Base-by-base conservation (phyloP, 2,888 invertebrate genomes). In the Lasioglossum morio region DNA sequence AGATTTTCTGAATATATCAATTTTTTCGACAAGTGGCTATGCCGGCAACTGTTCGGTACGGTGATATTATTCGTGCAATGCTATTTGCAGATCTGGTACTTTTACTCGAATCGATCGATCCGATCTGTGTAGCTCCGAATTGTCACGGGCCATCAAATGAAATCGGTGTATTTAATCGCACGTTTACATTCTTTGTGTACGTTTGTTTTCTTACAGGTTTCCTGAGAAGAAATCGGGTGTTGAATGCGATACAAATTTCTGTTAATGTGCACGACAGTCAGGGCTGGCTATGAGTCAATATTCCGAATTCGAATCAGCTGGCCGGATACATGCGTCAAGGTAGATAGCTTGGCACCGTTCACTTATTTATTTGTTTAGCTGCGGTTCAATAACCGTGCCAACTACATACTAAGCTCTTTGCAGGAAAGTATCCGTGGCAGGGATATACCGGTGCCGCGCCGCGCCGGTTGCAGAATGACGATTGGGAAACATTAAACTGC, bases 251-350 rank as follows among this genome's bases (percentile, higher is more conserved):
- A 69, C 48, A 75, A 75, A 76, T 75, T 48, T 72, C 16, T 23
- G 46, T 10, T 37, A 70, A 53, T 53, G 63, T 23, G 70, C 40
- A 40, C 8, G 43, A 27, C 30, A 40, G n/a, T 12, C 46, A 23
- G n/a, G n/a, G 60, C 19, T 66, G n/a, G 60, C 19, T 66, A 30
- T 23, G 74, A 48, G 40, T 76, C 46, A 40, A 46, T 46, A 40
- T 63, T 63, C 72, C 46, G 77, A 77, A 74, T 72, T 79, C 63
- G 46, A 81, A 87, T 81, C 83, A 80, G 77, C 82, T 79, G 79
- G 70, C 86, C 84, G 87, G 85, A 85, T 87, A 87, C 86, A 80
- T 72, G 81, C 76, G 82, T 89, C 85, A 87, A 82, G 84, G 79
- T 77, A 78, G 85, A 85, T 83, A 87, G 72, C 80, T 77, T 81